Base-by-base conservation (phyloP, 2,797 vertebrate species). In the Phataginus tricuspis region DNA sequence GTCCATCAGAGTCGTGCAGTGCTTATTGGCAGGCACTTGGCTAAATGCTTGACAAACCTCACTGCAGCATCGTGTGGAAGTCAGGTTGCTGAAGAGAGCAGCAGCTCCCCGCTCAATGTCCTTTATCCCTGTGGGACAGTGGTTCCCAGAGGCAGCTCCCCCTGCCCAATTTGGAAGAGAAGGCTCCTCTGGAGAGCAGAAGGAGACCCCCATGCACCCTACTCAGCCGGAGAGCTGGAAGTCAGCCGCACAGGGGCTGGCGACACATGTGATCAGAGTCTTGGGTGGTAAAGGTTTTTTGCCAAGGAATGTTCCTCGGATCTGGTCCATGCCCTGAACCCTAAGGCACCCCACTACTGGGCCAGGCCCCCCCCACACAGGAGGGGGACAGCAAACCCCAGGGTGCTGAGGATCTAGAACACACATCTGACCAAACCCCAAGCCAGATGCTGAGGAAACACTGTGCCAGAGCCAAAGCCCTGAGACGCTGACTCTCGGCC, bases 171-270 rank as follows among this genome's bases (percentile, higher is more conserved):
- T 34, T 49, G 55, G 51, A 72, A 86, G 29, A 53, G n/a, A 49
- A 69, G 45, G 31, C 23, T 0, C 49, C 27, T 61, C 63, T 31
- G 18, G 45, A 45, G 72, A 64, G 19, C 3, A 18, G 31, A 49
- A 42, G 57, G 69, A 25, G 14, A 7, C 3, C 31, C 61, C 29
- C 1, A 0, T 9, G 1, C 2, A 0, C 23, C 23, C 25, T 15
- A 27, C 57, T 71, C 29, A 18, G 66, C 45, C 80, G 68, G 42
- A 49, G 31, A 82, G 34, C 49, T n/a, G 8, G 10, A 37, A 27
- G 12, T 8, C 23, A 3, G 27, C 61, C 61, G 11, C 45, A 8
- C 57, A 29, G 39, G 21, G 49, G 15, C 78, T 21, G 74, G 42
- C 31, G 39, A 4, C 31, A 13, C 4, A 0, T 13, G 4, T 31